phyloP scores from a whole-genome alignment of 1,140 invertebrate genomes.

The Chrysomallon squamiferum region DNA sequence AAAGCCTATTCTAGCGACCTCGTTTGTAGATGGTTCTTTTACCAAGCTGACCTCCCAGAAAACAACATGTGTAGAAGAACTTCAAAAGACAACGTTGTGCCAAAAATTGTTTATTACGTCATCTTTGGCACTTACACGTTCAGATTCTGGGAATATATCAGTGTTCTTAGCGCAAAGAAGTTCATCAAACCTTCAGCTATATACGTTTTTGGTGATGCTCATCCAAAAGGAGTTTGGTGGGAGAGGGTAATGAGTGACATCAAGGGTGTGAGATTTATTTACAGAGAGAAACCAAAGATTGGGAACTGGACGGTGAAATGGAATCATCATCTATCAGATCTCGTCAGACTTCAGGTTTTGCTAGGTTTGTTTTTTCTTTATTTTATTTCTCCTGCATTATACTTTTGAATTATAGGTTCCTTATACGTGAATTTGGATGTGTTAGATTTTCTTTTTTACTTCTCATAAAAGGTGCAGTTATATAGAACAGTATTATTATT shows the following conservation, averaged over 20 bases:
- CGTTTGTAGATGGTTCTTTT: slow-evolving; percentile 14
- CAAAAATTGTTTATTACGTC: slow-evolving; percentile 27
- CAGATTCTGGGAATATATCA: slow-evolving; percentile 25
- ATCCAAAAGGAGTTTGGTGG: slow-evolving; percentile 25
- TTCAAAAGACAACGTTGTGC: slow-evolving; percentile 2
- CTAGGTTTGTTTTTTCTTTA: background rate
- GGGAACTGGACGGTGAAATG: slow-evolving; percentile 3
- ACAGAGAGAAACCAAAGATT: slow-evolving; percentile 8
- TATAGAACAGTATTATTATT: too few species aligned
- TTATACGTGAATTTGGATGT: too few species aligned
- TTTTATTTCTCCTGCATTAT: too few species aligned
- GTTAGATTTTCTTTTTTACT: too few species aligned
- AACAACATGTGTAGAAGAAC: background rate
- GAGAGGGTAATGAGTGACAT: slow-evolving; percentile 15
- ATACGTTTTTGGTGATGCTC: slow-evolving; percentile 27
- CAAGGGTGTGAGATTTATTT: slow-evolving; percentile 15
- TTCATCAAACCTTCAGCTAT: slow-evolving; percentile 17
- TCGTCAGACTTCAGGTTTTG: slow-evolving; percentile 21
- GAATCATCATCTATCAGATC: slow-evolving; percentile 18
- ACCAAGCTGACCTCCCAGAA: background rate
- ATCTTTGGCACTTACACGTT: slow-evolving; percentile 26
- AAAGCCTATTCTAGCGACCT: slow-evolving; percentile 7
- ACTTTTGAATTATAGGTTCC: too few species aligned
- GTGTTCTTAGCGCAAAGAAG: slow-evolving; percentile 18
- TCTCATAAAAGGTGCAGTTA: too few species aligned